These are phyloP conservation scores for Rhinella marina DNA, from an alignment of 2,797 vertebrate species.

Conservation along the genomic window DNA sequence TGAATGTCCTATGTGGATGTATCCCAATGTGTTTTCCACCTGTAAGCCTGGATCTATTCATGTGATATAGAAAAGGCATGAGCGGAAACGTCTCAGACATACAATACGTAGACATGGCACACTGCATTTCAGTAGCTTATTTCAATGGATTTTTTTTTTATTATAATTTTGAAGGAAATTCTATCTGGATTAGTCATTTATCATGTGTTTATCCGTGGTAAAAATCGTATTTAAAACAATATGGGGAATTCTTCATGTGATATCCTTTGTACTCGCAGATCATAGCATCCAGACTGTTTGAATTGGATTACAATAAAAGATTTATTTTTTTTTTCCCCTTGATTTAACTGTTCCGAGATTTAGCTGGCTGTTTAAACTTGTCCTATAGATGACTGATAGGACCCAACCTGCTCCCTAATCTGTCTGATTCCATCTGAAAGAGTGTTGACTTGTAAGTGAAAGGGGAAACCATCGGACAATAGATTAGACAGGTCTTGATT, in stretches of 20 bases:
- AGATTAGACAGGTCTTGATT: conserved; percentile 30
- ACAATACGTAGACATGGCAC: not conserved
- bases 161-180: conserved; percentile 12
- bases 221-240: conserved; percentile 37
- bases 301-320: conserved; percentile 49
- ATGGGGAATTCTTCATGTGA: conserved; percentile 14
- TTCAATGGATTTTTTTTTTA: conserved; percentile 6
- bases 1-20: not conserved
- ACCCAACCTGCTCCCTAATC: conserved; percentile 37
- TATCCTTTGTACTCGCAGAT: conserved; percentile 29
- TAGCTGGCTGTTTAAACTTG: conserved; percentile 53
- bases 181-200: conserved; percentile 32
- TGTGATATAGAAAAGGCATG: not conserved
- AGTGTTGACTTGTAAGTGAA: conserved; percentile 59
- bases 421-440: conserved; percentile 60
- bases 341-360: conserved; percentile 46
- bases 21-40: not conserved
- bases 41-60: not conserved
- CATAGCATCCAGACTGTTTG: conserved; percentile 56
- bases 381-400: conserved; percentile 45
- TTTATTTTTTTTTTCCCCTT: conserved; percentile 37
- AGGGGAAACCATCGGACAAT: conserved; percentile 48
- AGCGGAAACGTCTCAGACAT: not conserved
- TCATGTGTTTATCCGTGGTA: conserved; percentile 31
- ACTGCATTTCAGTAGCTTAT: not conserved